Percentiles rank a stretch among this genome's conserved stretches.
Conservation (phyloP, 1,140 invertebrate genomes). For the Philotrypesis tridentata region DNA sequence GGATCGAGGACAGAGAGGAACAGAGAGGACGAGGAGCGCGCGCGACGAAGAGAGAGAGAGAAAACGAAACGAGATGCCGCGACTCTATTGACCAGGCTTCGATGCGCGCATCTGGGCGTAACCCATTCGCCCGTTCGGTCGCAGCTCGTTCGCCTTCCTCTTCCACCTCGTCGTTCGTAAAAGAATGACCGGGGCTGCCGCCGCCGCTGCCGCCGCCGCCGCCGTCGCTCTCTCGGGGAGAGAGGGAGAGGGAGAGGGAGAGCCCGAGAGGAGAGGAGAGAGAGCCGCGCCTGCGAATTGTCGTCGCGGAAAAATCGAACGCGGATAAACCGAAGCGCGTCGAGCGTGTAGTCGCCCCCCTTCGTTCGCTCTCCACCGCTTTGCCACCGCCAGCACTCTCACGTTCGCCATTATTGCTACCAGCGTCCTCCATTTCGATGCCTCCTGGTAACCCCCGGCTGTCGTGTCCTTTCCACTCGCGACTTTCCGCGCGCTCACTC, state of each 20-base stretch:
- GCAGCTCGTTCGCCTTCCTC: slow-evolving; percentile 51
- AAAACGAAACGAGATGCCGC: slow-evolving; percentile 53
- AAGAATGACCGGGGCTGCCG: slow-evolving; percentile 47
- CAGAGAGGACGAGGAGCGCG: slow-evolving; percentile 49
- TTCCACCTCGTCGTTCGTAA: slow-evolving; percentile 31
- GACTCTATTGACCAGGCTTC: slow-evolving; percentile 73
- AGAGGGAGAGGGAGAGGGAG: slow-evolving; percentile 45
- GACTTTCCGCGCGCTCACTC: too few species aligned
- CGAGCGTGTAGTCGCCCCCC: slow-evolving; percentile 37
- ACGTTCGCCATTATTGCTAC: slow-evolving; percentile 47
- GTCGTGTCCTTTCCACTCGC: too few species aligned
- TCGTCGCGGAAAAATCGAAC: slow-evolving; percentile 74
- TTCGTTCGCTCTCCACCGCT: too few species aligned
- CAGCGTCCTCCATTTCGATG: slow-evolving; percentile 49
- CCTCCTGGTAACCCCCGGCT: slow-evolving; percentile 37
- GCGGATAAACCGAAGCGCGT: slow-evolving; percentile 71
- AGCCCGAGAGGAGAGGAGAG: slow-evolving; percentile 3
- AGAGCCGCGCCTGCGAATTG: slow-evolving; percentile 72
- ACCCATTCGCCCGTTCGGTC: slow-evolving; percentile 71
- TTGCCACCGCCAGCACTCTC: slow-evolving; percentile 53
- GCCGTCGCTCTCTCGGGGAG: slow-evolving; percentile 43
- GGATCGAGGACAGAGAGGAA: slow-evolving; percentile 36
- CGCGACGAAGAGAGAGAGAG: slow-evolving; percentile 32
- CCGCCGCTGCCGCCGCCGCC: slow-evolving; percentile 47
- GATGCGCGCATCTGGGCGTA: slow-evolving; percentile 75